A percentile compares a stretch with the other conserved stretches of the same genome.
These are phyloP conservation scores for Gallinago nigripennis DNA, from an alignment of 2,797 vertebrate species.

Conservation along the genomic window DNA sequence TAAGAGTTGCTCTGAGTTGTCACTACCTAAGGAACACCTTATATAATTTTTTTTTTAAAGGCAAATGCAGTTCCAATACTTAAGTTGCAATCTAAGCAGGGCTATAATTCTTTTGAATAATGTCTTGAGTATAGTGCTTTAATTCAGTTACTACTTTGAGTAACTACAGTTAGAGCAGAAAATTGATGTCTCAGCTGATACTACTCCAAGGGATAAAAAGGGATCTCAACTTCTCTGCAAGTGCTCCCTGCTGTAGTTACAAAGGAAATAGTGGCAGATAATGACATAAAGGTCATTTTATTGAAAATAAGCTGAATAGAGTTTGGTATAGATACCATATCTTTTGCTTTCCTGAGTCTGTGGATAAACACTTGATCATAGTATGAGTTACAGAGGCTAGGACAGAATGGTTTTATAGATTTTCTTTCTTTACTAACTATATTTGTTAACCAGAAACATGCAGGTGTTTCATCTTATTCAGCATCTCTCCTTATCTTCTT, in stretches of 20 bases:
- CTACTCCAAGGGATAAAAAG: background rate
- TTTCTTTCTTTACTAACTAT: conserved; percentile 4
- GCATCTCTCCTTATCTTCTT: background rate
- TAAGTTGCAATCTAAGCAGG: background rate
- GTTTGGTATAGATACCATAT: background rate
- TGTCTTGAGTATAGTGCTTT: background rate
- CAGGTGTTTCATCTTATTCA: background rate
- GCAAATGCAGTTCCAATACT: background rate
- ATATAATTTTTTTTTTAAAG: background rate
- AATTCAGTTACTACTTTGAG: background rate
- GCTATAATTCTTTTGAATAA: background rate
- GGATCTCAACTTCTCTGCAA: background rate
- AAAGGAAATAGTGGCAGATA: background rate
- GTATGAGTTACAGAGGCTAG: background rate
- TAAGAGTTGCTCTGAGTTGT: background rate
- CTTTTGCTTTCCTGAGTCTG: background rate
- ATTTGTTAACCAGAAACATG: background rate
- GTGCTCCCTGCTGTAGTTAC: background rate
- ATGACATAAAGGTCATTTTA: conserved; percentile 6
- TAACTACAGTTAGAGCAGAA: background rate
- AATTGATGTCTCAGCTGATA: background rate
- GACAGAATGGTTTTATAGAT: background rate
- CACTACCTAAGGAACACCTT: background rate
- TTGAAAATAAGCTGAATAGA: background rate
- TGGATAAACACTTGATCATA: background rate